Base-by-base conservation (phyloP, 2,113 vertebrate genomes). In the Macquaria australasica region DNA sequence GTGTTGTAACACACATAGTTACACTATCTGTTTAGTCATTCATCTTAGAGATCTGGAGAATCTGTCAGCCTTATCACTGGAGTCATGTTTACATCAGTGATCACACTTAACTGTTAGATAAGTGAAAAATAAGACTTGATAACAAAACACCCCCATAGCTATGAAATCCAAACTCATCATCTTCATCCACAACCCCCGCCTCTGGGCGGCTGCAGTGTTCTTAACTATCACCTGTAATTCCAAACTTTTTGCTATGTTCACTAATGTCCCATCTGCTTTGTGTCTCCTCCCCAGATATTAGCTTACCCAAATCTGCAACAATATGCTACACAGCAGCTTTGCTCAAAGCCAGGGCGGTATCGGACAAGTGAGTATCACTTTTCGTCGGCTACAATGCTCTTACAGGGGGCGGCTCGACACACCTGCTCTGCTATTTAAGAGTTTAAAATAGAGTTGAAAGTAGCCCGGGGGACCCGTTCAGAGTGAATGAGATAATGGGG, bases 261-360 rank as follows among this genome's bases (percentile, higher is more conserved):
- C 45, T 87, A 18, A 87, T 74, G 12, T 50, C 25, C 15, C 85
- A 90, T 95, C 92, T 90, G 45, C 83, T 88, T 59, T 87, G 85
- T 93, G 75, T 88, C 91, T 94, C 91, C 90, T 85, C 77, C 69
- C 94, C 96, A 99, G 98, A 99, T 96, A 99, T 99, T 94, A 99
- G 98, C 91, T 97, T 99, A 97, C 98, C 98, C 87, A 99, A 99
- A 96, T 99, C 98, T 76, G 98, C 98, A 91, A 99, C 98, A 77
- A 99, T 99, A 97, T 99, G 98, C 94, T 99, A 99, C 95, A 99
- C 98, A 95, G 98, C 98, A 79, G 98, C 98, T 16, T 95, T 99
- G 93, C 97, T 99, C 89, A 99, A 99, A 97, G 98, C 98, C 88
- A 97, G 98, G 95, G 98, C 98, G 84, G 98, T 99, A 64, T 99